Conservation (phyloP, 1,140 invertebrate genomes). For the Maniola jurtina region DNA sequence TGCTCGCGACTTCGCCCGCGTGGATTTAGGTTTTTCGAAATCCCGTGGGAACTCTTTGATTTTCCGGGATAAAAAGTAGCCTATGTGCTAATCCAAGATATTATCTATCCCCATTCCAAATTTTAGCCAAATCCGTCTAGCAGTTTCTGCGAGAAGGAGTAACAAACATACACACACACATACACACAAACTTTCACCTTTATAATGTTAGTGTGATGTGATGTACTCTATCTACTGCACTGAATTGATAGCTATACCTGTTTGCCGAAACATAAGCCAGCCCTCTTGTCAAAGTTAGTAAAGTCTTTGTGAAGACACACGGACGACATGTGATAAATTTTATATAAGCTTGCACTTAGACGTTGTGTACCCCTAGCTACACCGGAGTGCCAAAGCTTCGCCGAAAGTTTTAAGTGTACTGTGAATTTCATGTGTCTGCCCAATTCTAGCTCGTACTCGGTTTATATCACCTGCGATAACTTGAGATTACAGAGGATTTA, state of each 20-base stretch:
- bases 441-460: neutral
- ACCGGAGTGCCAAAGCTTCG: slow-evolving; percentile 45
- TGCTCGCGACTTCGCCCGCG: too few species aligned
- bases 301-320: slow-evolving; percentile 40
- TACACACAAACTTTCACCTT: too few species aligned
- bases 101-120: too few species aligned
- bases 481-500: neutral
- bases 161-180: too few species aligned
- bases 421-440: slow-evolving; percentile 37
- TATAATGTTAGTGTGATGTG: too few species aligned
- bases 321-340: slow-evolving; percentile 56
- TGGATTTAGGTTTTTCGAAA: too few species aligned
- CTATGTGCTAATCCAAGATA: too few species aligned
- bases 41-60: too few species aligned
- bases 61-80: too few species aligned
- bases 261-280: neutral
- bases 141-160: too few species aligned
- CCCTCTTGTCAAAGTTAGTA: slow-evolving; percentile 31
- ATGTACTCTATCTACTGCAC: neutral
- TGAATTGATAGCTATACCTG: neutral
- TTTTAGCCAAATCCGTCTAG: too few species aligned
- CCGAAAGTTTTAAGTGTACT: slow-evolving; percentile 56
- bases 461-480: neutral
- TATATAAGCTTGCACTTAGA: slow-evolving; percentile 61
- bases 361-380: slow-evolving; percentile 28